phyloP scores from a whole-genome alignment of 2,888 invertebrate species.

The Gnatocerus cornutus region DNA sequence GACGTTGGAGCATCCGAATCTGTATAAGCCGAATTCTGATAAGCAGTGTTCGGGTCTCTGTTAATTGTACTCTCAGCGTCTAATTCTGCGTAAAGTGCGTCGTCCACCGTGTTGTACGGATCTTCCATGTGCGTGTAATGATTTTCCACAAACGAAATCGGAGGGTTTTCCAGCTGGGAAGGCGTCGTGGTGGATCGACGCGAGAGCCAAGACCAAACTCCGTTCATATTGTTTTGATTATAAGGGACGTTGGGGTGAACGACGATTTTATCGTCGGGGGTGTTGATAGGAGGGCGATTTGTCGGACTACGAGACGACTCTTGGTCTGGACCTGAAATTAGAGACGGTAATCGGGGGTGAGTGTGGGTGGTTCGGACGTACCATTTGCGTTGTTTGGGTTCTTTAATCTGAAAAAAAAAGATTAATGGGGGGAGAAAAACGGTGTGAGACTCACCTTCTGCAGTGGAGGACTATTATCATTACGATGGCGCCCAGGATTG shows the following conservation, averaged over 20 bases:
- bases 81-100: constrained; percentile 81
- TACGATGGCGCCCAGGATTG: constrained; percentile 80
- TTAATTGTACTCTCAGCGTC: constrained; percentile 73
- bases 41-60: constrained; percentile 72
- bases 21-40: constrained; percentile 81
- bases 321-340: constrained; percentile 5
- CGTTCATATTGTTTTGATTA: constrained; percentile 58
- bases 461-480: constrained; percentile 82
- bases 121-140: constrained; percentile 84
- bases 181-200: constrained; percentile 62
- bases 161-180: constrained; percentile 72
- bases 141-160: constrained; percentile 77
- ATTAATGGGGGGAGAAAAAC: neutral
- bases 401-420: constrained; percentile 13
- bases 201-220: constrained; percentile 69
- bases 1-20: constrained; percentile 76
- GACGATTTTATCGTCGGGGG: constrained; percentile 66
- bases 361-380: constrained; percentile 1
- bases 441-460: constrained; percentile 72
- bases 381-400: constrained; percentile 11
- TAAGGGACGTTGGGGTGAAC: constrained; percentile 59
- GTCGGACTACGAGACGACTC: neutral
- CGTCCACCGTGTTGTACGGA: constrained; percentile 74
- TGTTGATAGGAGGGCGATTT: constrained; percentile 63
- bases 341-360: neutral